Conservation (phyloP, 2,113 vertebrate genomes). For the Sus scrofa region DNA sequence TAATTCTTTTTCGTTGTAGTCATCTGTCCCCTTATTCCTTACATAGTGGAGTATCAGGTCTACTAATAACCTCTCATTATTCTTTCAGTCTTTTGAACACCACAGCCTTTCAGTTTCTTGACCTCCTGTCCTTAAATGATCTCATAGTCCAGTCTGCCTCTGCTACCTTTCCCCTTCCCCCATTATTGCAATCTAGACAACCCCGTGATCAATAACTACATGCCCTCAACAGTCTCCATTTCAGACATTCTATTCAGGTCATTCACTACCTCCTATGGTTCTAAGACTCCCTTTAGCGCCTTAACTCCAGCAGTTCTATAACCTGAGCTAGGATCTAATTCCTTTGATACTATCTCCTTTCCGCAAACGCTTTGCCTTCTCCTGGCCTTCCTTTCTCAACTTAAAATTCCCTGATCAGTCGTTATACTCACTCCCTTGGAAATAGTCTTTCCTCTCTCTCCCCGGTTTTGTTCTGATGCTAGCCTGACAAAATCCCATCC, state of each 20-base stretch:
- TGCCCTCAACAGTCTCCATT: not conserved
- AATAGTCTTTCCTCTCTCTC: not conserved
- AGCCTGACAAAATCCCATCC: not conserved
- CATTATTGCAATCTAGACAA: not conserved
- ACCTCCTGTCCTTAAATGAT: not conserved
- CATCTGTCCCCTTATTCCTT: not conserved
- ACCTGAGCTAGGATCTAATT: not conserved
- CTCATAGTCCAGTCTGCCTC: not conserved
- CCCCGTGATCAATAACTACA: fast-evolving
- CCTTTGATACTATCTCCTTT: not conserved
- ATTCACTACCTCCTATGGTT: not conserved
- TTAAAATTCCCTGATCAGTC: not conserved
- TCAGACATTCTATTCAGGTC: not conserved
- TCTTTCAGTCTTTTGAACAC: not conserved
- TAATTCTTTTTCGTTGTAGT: not conserved
- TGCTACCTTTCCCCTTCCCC: not conserved
- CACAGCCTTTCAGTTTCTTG: not conserved
- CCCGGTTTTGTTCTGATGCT: not conserved
- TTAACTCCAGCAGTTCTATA: not conserved
- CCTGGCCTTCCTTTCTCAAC: not conserved
- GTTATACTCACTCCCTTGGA: not conserved
- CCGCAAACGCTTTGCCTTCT: not conserved
- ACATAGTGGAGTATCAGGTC: not conserved
- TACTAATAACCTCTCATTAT: not conserved
- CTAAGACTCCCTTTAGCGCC: not conserved